phyloP scores from a whole-genome alignment of 2,888 invertebrate species.

The Drosophila borealis region DNA sequence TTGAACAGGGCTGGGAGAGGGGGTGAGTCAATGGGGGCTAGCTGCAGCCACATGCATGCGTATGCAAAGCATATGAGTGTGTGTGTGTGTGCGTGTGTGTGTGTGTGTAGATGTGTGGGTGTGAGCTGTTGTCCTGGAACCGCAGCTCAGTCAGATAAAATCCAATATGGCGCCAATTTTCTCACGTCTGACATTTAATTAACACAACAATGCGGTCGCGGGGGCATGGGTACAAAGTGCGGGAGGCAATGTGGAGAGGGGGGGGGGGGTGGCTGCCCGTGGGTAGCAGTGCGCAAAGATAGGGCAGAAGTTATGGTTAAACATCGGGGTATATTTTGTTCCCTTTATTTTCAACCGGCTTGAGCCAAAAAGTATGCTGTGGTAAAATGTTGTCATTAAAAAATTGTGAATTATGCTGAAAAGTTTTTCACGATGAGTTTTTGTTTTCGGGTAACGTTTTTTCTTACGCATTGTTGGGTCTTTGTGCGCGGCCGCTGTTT shows the following conservation, averaged over 20 bases:
- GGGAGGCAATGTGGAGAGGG: background rate
- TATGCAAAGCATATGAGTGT: slow-evolving; percentile 38
- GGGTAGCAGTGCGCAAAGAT: background rate
- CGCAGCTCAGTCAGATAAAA: slow-evolving; percentile 74
- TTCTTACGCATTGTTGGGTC: slow-evolving; percentile 45
- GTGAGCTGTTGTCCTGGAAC: slow-evolving; percentile 15
- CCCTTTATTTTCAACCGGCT: background rate
- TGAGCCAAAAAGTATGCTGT: slow-evolving; percentile 58
- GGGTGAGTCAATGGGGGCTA: background rate
- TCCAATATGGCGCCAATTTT: slow-evolving; percentile 82
- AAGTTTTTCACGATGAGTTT: slow-evolving; percentile 27
- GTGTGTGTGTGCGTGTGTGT: background rate
- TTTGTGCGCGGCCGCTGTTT: slow-evolving; percentile 36
- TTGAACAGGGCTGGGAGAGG: slow-evolving; percentile 24
- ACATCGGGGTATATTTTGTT: background rate
- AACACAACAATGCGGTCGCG: slow-evolving; percentile 76
- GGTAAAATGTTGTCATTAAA: slow-evolving; percentile 73
- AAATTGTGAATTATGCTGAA: slow-evolving; percentile 64
- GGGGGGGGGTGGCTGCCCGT: background rate
- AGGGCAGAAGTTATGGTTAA: slow-evolving; percentile 22
- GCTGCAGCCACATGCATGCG: slow-evolving; percentile 54
- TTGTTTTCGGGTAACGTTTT: slow-evolving; percentile 5
- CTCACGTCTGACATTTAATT: slow-evolving; percentile 83
- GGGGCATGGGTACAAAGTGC: background rate
- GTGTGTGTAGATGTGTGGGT: slow-evolving; percentile 8